Evolutionary conservation across 2,888 invertebrate genomes (phyloP), one percentile per base, ranked within the genome.

Genomic region (Eudemis profundana): DNA sequence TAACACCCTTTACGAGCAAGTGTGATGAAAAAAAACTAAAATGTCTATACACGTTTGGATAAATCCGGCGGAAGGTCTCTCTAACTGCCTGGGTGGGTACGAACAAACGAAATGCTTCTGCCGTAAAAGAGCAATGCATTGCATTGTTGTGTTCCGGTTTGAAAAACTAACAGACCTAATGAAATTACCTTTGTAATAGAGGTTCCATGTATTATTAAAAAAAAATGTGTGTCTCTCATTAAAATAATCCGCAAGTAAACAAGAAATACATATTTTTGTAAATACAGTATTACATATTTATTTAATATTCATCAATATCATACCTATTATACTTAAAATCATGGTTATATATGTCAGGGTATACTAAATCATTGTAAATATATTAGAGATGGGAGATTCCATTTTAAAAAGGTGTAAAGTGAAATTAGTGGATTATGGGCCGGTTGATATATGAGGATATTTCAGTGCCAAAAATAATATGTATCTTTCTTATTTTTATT

Each of bases 271-370:
- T 86, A 86, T 86, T 86, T 86, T 86, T 86, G 84, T 86, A 86
- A 85, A 86, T 86, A 86, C 84, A 84, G 78, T 84, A 81, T 83
- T 81, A 79, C 62, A 74, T 73, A 70, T 72, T 77, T 84, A 79
- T 81, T 80, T 82, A 76, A 74, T 76, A 77, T 78, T 78, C 74
- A 74, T 75, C 75, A 69, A 77, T 76, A 57, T 61, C 69, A 69
- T 70, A n/a, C n/a, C n/a, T n/a, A 78, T 77, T 78, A 76, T 77
- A 73, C 73, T 74, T 76, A 74, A 74, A 78, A 78, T 79, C 78
- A 79, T 76, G 75, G 69, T 77, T 78, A 78, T 78, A 78, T 78
- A 77, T 73, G 74, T 79, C 81, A 82, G 79, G 82, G 80, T 83
- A 81, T 75, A 60, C 42, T 64, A 27, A 65, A 44, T 59, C 65